Percentiles rank a stretch among this genome's conserved stretches.
phyloP scores from a whole-genome alignment of 2,888 invertebrate genomes.

The Craniophora ligustri region DNA sequence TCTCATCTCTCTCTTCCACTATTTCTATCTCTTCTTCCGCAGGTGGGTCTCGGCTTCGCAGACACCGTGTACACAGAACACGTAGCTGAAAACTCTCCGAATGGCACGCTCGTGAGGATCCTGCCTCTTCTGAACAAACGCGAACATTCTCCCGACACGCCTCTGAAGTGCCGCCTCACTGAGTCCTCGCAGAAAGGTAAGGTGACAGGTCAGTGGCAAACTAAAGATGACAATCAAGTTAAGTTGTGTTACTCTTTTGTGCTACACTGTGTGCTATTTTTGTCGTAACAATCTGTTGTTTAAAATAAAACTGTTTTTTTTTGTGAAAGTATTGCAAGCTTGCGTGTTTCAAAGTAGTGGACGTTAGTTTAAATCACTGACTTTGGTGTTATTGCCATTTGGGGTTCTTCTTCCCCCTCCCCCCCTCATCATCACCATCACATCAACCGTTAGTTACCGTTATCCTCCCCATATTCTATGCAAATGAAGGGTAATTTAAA shows the following conservation, averaged over 20 bases:
- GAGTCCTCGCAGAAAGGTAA: slow-evolving; percentile 93
- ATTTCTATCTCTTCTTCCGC: slow-evolving; percentile 6
- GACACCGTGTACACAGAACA: slow-evolving; percentile 95
- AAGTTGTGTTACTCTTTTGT: slow-evolving; percentile 11
- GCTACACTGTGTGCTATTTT: slow-evolving; percentile 2
- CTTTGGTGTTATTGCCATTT: too few species aligned
- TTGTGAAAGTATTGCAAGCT: too few species aligned
- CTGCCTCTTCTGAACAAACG: slow-evolving; percentile 93
- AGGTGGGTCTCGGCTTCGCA: slow-evolving; percentile 95
- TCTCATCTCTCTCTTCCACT: background rate
- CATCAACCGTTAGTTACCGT: too few species aligned
- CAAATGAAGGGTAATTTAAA: too few species aligned
- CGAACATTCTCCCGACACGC: slow-evolving; percentile 91
- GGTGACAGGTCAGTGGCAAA: slow-evolving; percentile 27
- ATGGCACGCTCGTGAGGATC: slow-evolving; percentile 91
- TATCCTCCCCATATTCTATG: too few species aligned
- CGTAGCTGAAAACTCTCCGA: slow-evolving; percentile 92
- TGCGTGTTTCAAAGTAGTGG: too few species aligned
- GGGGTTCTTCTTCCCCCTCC: too few species aligned
- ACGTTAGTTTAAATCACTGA: too few species aligned
- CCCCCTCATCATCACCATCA: too few species aligned
- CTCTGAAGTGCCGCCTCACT: slow-evolving; percentile 93
- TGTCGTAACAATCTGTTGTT: too few species aligned
- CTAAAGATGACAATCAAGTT: slow-evolving; percentile 3
- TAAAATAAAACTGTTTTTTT: too few species aligned